These are phyloP conservation scores for Uropsilus gracilis DNA, from an alignment of 2,113 vertebrate genomes.

Conservation along the genomic window DNA sequence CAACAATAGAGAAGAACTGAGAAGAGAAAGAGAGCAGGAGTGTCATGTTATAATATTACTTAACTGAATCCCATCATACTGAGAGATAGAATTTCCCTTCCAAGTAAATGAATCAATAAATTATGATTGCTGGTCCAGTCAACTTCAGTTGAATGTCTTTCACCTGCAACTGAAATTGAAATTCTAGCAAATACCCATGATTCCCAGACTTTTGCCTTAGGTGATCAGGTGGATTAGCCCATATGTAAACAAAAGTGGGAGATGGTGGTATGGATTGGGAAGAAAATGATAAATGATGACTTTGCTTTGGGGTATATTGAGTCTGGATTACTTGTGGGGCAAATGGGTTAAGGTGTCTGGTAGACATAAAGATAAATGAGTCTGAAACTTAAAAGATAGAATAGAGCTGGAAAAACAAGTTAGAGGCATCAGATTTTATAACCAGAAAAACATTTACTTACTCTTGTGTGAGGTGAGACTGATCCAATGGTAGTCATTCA, in stretches of 20 bases:
- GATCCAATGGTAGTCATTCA: not conserved
- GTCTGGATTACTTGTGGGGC: not conserved
- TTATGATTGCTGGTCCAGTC: not conserved
- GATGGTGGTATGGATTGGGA: not conserved
- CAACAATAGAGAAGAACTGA: not conserved
- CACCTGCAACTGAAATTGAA: constrained; percentile 14
- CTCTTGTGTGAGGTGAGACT: not conserved
- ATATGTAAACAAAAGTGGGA: not conserved
- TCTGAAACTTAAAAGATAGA: not conserved
- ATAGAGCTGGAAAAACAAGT: not conserved
- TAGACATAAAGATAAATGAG: not conserved
- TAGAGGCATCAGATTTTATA: not conserved
- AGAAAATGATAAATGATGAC: not conserved
- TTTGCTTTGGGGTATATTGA: not conserved
- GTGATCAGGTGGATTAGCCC: not conserved
- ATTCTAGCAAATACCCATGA: not conserved
- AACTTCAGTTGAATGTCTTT: constrained; percentile 4
- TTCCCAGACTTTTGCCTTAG: not conserved
- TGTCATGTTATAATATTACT: not conserved
- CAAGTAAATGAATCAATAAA: not conserved
- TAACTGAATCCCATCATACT: not conserved
- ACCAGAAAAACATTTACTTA: not conserved
- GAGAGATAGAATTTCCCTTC: not conserved
- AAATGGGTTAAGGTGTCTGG: not conserved
- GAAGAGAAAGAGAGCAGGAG: not conserved